Percentiles rank a stretch among this genome's conserved stretches.
Conservation (phyloP, 1,140 invertebrate genomes). For the Drosophila ogumai region DNA sequence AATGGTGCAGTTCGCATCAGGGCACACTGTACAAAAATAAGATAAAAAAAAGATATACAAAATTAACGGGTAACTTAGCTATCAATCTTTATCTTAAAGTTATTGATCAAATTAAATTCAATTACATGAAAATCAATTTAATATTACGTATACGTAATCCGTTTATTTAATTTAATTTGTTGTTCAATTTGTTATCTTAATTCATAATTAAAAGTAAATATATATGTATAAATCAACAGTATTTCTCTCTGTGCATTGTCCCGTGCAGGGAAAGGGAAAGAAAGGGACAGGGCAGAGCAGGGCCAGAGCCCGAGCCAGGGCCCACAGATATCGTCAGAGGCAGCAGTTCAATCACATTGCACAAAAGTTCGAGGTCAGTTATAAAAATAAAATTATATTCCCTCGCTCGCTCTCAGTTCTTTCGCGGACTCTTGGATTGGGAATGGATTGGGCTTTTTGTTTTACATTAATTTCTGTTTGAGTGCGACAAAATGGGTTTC, state of each 20-base stretch:
- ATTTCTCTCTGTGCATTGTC: constrained; percentile 5
- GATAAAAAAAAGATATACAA: background rate
- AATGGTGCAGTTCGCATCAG: constrained; percentile 40
- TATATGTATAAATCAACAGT: too few relatives aligned
- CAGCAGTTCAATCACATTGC: constrained; percentile 79
- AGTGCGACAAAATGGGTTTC: constrained; percentile 77
- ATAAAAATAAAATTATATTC: constrained; percentile 75
- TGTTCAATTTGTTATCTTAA: background rate
- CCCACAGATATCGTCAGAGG: constrained; percentile 70
- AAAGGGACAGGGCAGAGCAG: constrained; percentile 12
- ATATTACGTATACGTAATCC: constrained; percentile 19
- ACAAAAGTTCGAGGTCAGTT: constrained; percentile 84
- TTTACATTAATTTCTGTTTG: constrained; percentile 76
- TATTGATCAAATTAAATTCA: background rate
- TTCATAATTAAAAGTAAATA: too few relatives aligned
- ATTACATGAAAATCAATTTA: background rate
- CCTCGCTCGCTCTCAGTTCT: constrained; percentile 8
- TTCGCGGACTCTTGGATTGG: constrained; percentile 23
- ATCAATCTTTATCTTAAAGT: background rate
- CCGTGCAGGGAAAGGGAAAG: constrained; percentile 9
- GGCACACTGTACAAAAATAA: constrained; percentile 7
- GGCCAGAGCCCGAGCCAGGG: constrained; percentile 33
- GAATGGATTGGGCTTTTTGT: constrained; percentile 57
- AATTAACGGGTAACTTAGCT: background rate
- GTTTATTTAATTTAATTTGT: too few relatives aligned